Base-by-base conservation (phyloP, 1,140 invertebrate genomes). In the Pristionchus pacificus region DNA sequence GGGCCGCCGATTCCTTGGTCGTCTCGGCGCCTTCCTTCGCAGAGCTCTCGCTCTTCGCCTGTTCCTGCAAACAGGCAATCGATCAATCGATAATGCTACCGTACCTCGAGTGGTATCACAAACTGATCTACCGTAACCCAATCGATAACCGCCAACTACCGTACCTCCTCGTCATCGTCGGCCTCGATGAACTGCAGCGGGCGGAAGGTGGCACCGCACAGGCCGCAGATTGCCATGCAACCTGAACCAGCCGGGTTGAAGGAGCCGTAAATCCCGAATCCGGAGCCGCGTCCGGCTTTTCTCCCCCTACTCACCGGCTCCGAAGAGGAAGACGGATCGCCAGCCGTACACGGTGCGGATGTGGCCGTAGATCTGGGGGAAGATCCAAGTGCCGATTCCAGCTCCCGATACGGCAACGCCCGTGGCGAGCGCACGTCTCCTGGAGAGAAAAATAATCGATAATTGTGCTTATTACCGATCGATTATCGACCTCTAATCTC, bases 321-420 rank as follows among this genome's bases (percentile, higher is more conserved):
- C 89, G 29, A 95, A 90, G 0, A 93, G 84, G 85, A 95, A 89
- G 0, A 91, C 84, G 6, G 76, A 79, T 38, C 85, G 71, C 88
- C 88, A 89, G 33, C 81, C 82, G 70, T 85, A 88, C 33, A 78
- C 67, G 2, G 81, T 74, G 14, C 88, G 81, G 2, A 88, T 74
- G 64, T 70, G 75, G n/a, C 80, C 74, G 2, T 83, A 79, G 27
- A 88, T 75, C 0, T 85, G 85, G 0, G 85, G 84, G 89, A 71
- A 91, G 0, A 92, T 82, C 82, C 95, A 93, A 13, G 91, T 91
- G 2, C 89, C 89, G 29, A 95, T 91, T 24, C 94, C 93, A 0
- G 93, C 93, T 10, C 94, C 94, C 82, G 93, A 95, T 0, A 93
- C 90, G 0, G 91, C 91, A 38, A 95, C 90, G 19, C 93, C 93